These are phyloP conservation scores for Agrochola macilenta DNA, from an alignment of 2,888 invertebrate species.

Conservation along the genomic window DNA sequence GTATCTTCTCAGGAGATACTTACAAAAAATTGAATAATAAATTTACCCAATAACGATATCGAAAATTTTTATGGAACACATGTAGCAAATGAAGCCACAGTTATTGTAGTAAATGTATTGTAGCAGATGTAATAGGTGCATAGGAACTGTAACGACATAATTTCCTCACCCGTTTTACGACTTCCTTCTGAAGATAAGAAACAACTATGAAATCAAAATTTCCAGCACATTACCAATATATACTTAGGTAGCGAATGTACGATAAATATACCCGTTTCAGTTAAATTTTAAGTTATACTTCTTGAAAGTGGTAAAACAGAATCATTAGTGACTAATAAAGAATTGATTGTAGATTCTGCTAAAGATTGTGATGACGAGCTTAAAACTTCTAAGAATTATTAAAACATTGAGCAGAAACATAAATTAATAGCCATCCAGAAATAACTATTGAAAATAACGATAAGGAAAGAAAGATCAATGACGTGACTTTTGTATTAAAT, in stretches of 20 bases:
- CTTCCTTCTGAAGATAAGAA: constrained; percentile 39
- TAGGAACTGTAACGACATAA: constrained; percentile 4
- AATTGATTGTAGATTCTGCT: background rate
- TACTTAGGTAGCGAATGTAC: background rate
- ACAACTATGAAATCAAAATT: background rate
- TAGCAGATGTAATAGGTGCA: constrained; percentile 13
- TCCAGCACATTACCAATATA: background rate
- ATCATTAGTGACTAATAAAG: background rate
- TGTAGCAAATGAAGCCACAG: background rate
- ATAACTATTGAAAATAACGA: background rate
- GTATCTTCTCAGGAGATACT: background rate
- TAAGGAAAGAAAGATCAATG: background rate
- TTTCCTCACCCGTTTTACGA: constrained; percentile 30
- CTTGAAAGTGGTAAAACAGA: background rate
- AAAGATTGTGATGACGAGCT: too few species aligned
- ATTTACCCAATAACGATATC: background rate
- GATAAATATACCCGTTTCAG: background rate
- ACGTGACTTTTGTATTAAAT: background rate
- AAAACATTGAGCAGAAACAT: background rate
- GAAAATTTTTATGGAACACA: background rate
- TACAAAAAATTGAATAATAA: background rate
- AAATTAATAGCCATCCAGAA: background rate
- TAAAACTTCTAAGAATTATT: background rate
- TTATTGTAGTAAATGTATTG: background rate
- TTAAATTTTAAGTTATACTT: background rate